A percentile compares a stretch with the other conserved stretches of the same genome.
Conservation (phyloP, 2,888 invertebrate species). For the Asteroscopus sphinx region DNA sequence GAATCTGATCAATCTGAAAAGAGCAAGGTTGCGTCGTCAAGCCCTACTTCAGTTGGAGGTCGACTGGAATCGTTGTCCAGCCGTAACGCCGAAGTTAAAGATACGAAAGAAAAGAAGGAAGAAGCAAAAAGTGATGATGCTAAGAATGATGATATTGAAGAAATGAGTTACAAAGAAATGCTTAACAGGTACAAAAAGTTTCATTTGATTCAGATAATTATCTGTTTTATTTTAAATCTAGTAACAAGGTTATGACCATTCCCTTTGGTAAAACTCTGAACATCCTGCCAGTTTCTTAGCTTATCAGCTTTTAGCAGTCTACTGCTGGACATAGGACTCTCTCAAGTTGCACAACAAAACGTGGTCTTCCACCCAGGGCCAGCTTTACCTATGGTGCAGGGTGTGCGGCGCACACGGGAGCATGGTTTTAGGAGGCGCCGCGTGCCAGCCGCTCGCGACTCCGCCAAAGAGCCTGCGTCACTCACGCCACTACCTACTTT, state of each 20-base stretch:
- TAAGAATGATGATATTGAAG: slow-evolving; percentile 92
- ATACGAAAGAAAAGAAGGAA: slow-evolving; percentile 80
- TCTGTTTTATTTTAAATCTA: background rate
- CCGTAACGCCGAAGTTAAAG: slow-evolving; percentile 82
- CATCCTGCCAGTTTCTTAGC: too few species aligned
- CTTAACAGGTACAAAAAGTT: slow-evolving; percentile 50
- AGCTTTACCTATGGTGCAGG: too few species aligned
- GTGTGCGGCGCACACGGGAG: too few species aligned
- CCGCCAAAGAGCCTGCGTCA: too few species aligned
- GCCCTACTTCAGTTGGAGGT: slow-evolving; percentile 87
- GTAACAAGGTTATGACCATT: background rate
- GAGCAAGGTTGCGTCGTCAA: slow-evolving; percentile 89
- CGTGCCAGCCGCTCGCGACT: too few species aligned
- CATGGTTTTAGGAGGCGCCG: too few species aligned
- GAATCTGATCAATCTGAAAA: slow-evolving; percentile 91
- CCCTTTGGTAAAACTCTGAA: too few species aligned
- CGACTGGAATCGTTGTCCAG: slow-evolving; percentile 88
- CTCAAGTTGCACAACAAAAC: too few species aligned
- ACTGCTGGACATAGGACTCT: too few species aligned
- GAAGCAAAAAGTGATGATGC: slow-evolving; percentile 91
- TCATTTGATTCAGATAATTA: background rate
- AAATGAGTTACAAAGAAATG: slow-evolving; percentile 74
- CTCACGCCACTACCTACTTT: too few species aligned
- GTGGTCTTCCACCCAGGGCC: too few species aligned
- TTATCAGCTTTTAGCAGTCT: too few species aligned